Conservation (phyloP, 2,797 vertebrate genomes). For the Chrosomus eos region DNA sequence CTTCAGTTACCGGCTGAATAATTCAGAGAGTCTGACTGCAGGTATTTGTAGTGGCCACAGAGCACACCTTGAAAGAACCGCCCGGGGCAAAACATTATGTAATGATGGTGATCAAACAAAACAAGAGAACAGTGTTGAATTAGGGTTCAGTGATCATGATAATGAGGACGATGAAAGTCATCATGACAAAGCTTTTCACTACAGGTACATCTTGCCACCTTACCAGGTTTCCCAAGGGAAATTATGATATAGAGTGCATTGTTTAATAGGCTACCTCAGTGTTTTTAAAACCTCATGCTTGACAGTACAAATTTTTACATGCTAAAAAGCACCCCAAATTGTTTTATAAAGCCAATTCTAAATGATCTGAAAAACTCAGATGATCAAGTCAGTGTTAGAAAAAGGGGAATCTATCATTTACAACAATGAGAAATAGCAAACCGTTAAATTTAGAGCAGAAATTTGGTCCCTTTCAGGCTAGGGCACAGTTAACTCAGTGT, state of each 20-base stretch:
- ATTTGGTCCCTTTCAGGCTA: conserved; percentile 18
- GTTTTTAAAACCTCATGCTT: neutral
- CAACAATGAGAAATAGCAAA: conserved; percentile 10
- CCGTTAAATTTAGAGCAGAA: conserved; percentile 12
- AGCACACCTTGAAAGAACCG: neutral
- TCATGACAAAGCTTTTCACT: conserved; percentile 3
- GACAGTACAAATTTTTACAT: neutral
- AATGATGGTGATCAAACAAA: conserved; percentile 9
- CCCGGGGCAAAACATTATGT: neutral
- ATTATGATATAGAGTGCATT: neutral
- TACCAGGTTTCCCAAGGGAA: neutral
- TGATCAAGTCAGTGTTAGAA: neutral
- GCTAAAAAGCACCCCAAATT: neutral
- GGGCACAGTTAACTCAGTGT: conserved; percentile 43
- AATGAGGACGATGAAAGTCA: conserved; percentile 20
- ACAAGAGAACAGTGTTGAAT: neutral
- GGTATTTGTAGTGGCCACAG: conserved; percentile 27
- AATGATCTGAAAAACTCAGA: neutral
- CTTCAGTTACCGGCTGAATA: conserved; percentile 48
- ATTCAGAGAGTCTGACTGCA: conserved; percentile 37
- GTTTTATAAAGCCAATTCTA: neutral
- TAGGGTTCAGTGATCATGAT: conserved; percentile 16
- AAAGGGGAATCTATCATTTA: neutral
- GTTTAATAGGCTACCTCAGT: neutral
- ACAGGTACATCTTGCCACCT: neutral